phyloP scores from a whole-genome alignment of 2,888 invertebrate species.

The Mystacides longicornis region DNA sequence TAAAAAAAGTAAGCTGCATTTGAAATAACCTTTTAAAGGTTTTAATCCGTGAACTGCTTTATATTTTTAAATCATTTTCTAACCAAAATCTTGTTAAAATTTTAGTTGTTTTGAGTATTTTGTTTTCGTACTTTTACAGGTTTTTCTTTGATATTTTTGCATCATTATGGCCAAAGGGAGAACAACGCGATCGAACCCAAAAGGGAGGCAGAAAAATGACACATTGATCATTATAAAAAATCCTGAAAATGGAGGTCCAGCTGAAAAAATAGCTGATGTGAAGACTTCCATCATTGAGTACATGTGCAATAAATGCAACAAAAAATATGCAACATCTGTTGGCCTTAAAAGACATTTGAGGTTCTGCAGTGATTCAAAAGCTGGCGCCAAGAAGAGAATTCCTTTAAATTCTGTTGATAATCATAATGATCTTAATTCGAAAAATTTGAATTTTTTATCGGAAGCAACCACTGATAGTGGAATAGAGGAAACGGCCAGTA shows the following conservation, averaged over 20 bases:
- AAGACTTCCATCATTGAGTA: conserved; percentile 19
- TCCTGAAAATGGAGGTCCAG: conserved; percentile 14
- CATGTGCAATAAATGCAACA: conserved; percentile 24
- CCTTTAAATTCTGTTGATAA: conserved; percentile 12
- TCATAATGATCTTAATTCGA: conserved; percentile 17
- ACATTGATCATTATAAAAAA: conserved; percentile 19
- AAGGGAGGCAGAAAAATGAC: conserved; percentile 7
- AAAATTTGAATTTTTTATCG: conserved; percentile 13
- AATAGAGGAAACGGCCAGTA: neutral
- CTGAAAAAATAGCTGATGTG: conserved; percentile 15
- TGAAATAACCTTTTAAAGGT: too few relatives aligned
- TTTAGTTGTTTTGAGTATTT: too few relatives aligned
- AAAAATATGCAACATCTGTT: conserved; percentile 17
- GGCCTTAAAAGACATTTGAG: conserved; percentile 22
- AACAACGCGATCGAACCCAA: neutral
- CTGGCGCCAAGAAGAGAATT: conserved; percentile 14
- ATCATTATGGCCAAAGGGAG: neutral
- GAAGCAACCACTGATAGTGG: neutral
- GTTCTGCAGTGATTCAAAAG: conserved; percentile 15
- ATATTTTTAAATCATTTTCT: too few relatives aligned
- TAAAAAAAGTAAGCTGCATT: too few relatives aligned
- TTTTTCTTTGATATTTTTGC: too few relatives aligned
- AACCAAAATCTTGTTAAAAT: too few relatives aligned
- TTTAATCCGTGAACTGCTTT: too few relatives aligned
- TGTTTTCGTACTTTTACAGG: too few relatives aligned